Base-by-base conservation (phyloP, 2,113 vertebrate species). In the Boleophthalmus pectinirostris region DNA sequence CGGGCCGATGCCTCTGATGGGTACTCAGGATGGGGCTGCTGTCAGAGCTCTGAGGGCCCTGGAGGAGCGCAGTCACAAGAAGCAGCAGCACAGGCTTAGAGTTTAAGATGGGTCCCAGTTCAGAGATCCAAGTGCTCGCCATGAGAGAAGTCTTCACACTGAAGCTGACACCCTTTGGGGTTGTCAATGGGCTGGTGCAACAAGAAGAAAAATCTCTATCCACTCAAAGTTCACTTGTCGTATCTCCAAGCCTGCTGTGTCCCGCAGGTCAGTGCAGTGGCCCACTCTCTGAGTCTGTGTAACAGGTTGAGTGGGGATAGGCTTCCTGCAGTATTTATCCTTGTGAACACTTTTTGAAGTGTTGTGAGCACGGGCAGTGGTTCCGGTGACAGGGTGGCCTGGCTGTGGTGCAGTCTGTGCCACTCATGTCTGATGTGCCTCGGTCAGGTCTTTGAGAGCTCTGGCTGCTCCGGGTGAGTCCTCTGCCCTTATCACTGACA, bases 401-500 rank as follows among this genome's bases (percentile, higher is more conserved):
- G 88, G 92, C 87, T 82, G 87, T 67, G 76, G 73, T 79, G 79
- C 75, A 68, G 89, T 90, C 87, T 78, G 47, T 61, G 68, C 72
- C 71, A 88, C 87, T 89, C 92, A 93, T 94, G 91, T 93, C 92
- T 86, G 87, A 89, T 83, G 79, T 75, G 89, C 85, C 85, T 86
- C 91, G 85, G 58, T 78, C 79, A 58, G 72, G 80, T 85, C 91
- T 92, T 91, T 93, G 92, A 93, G 79, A 63, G 74, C 79, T 88
- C 77, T 74, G 80, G 74, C 83, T 84, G 80, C 80, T 75, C 75
- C 90, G 91, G 91, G 88, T 91, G 82, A 92, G 92, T 94, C 93
- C 94, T 89, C 89, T 87, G 84, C 82, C 92, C 96, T 98, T 99
- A 98, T 98, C 97, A 96, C 72, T 65, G 80, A 91, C 79, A 94